Evolutionary conservation across 2,888 invertebrate species (phyloP), one percentile per base, ranked within the genome.

Genomic region (Chaitophorus viminalis): DNA sequence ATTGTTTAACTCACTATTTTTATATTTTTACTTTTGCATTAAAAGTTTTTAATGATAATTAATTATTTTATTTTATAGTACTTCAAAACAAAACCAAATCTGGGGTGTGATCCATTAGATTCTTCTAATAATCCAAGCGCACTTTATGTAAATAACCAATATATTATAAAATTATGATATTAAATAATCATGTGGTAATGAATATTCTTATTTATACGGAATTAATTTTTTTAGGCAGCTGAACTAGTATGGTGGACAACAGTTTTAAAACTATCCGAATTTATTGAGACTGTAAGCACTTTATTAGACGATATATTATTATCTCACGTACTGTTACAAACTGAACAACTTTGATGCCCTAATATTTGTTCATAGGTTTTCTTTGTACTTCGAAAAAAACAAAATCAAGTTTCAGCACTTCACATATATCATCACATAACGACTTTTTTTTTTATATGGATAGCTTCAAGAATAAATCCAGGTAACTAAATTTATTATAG

Each of bases 391-490:
- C 93, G 96, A 89, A 95, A 95, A 91, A 95, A 94, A 91, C 92
- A 93, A 89, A 93, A 93, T 76, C 96, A 96, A 92, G 94, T 95
- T 11, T 94, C 95, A 0, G 94, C 93, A 89, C 92, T 96, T 77
- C 96, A 96, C 90, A 92, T 96, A 3, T 95, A 95, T 90, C 96
- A 96, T 91, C 96, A 96, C 90, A 91, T 93, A 81, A 92, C 93
- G 81, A 93, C 95, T 0, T 91, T 94, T 65, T 90, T 93, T 21
- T 92, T 95, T 5, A 91, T 93, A 0, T 95, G 95, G 94, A 89
- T 93, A 0, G 93, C 92, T 1, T 92, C 93, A 68, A 95, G 94
- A 92, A 94, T 93, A 90, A 92, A 94, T 89, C 93, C 94, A 92
- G 95, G 95, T 95, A 92, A 90, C 31, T 25, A 31, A 54, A 54